Conservation (phyloP, 2,888 invertebrate species). For the Stenotaenia linearis region DNA sequence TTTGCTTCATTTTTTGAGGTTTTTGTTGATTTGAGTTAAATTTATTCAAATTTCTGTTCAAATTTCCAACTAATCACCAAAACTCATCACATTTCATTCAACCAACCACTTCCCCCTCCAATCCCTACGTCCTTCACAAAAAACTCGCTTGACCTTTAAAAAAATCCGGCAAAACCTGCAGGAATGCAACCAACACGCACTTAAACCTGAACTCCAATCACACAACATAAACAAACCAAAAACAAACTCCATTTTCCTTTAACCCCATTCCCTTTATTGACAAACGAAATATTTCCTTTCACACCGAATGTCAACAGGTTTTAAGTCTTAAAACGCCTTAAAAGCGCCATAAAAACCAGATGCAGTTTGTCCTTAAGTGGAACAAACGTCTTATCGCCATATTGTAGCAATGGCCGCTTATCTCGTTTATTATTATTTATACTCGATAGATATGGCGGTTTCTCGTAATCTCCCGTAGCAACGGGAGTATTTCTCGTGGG, state of each 20-base stretch:
- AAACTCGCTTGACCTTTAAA: neutral
- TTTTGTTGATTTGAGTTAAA: too few relatives aligned
- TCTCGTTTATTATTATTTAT: neutral
- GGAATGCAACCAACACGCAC: neutral
- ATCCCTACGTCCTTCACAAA: neutral
- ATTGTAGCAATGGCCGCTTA: neutral
- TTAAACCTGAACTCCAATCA: neutral
- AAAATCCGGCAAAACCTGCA: neutral
- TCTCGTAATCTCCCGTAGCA: neutral
- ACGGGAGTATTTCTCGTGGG: neutral
- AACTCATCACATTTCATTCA: too few relatives aligned
- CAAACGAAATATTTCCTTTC: neutral
- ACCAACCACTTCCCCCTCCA: too few relatives aligned
- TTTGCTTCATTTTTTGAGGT: too few relatives aligned
- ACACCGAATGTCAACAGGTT: neutral
- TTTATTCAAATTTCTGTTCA: too few relatives aligned
- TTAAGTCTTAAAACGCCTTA: conserved; percentile 1
- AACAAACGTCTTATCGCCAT: conserved; percentile 7
- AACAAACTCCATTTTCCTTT: neutral
- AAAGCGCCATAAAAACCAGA: neutral
- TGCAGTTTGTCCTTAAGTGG: neutral
- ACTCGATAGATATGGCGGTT: neutral
- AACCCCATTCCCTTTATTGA: neutral
- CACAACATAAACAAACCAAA: neutral
- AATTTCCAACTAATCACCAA: too few relatives aligned